phyloP scores from a whole-genome alignment of 2,797 vertebrate species.

The Darevskia nairensis region DNA sequence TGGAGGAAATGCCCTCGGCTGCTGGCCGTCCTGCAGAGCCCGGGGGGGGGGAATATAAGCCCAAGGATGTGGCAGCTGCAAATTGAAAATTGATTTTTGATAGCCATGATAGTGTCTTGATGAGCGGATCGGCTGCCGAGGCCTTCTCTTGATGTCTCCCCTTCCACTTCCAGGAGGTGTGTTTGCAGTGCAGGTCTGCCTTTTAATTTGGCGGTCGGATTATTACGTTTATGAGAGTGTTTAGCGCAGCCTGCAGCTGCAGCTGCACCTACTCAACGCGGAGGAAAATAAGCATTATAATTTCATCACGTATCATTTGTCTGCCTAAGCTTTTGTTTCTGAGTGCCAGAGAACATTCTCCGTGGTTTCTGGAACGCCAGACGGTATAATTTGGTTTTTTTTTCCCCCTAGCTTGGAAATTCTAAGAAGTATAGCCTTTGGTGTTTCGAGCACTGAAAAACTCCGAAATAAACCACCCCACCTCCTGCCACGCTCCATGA shows the following conservation, averaged over 20 bases:
- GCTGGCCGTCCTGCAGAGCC: not conserved
- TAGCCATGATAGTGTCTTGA: fast-evolving
- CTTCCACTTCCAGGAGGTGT: not conserved
- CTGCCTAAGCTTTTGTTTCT: not conserved
- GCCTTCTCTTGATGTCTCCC: not conserved
- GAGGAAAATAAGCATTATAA: not conserved
- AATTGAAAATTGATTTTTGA: slow-evolving; percentile 36
- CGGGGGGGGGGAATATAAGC: not conserved
- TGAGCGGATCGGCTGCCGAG: too few species aligned
- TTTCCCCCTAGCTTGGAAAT: not conserved
- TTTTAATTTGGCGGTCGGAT: not conserved
- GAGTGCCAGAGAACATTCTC: not conserved
- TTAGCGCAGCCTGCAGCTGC: not conserved
- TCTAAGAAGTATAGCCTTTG: not conserved
- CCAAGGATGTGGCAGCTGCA: not conserved
- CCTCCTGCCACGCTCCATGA: not conserved
- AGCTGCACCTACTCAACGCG: not conserved
- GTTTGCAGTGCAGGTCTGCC: fast-evolving
- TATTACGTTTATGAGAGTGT: not conserved
- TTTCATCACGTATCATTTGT: not conserved
- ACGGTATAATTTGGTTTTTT: not conserved
- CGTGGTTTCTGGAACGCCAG: not conserved
- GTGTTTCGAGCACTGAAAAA: not conserved
- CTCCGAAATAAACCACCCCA: not conserved
- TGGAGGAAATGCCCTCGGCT: not conserved